Evolutionary conservation across 2,113 vertebrate genomes (phyloP), one percentile per base, ranked within the genome.

Genomic region (Pomatostomus ruficeps): DNA sequence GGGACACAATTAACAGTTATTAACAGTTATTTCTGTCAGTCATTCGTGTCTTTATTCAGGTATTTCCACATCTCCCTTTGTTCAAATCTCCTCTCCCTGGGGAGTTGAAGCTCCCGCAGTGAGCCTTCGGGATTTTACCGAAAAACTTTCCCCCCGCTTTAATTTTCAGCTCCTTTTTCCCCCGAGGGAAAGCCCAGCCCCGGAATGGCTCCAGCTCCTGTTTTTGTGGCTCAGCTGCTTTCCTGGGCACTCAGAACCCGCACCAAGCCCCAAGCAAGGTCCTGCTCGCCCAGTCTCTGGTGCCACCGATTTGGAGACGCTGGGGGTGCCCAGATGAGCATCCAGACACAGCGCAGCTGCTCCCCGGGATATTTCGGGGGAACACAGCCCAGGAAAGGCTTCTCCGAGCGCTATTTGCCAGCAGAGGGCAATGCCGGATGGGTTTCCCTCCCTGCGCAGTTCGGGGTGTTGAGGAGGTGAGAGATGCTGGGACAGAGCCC

Each of bases 401-500:
- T 1, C 0, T 62, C 28, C 2, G 9, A 36, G 63, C 36, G 33
- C 35, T 42, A 43, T 81, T 7, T 46, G 5, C 95, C 95, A 62
- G 95, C 95, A 94, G 95, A 95, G 85, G 95, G 92, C 92, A 89
- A 87, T 91, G 87, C 76, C 3, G 49, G 55, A 46, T 81, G 88
- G n/a, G 14, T 40, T 91, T 89, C 35, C 33, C 22, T 35, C 71
- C 55, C 33, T 4, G 24, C 22, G 19, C 49, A 0, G 21, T 0
- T 36, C 70, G 1, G 11, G 38, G 3, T 7, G 33, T 3, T 14
- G 12, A 14, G 12, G 58, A n/a, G 48, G 57, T 2, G 75, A 0
- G 5, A 13, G 23, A 10, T 4, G 38, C 21, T 10, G 80, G 12
- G 14, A 36, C 28, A 25, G 49, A 43, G 33, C 33, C 43, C n/a